Evolutionary conservation across 2,113 vertebrate species (phyloP).

Genomic region (Poeciliopsis turrubarensis): DNA sequence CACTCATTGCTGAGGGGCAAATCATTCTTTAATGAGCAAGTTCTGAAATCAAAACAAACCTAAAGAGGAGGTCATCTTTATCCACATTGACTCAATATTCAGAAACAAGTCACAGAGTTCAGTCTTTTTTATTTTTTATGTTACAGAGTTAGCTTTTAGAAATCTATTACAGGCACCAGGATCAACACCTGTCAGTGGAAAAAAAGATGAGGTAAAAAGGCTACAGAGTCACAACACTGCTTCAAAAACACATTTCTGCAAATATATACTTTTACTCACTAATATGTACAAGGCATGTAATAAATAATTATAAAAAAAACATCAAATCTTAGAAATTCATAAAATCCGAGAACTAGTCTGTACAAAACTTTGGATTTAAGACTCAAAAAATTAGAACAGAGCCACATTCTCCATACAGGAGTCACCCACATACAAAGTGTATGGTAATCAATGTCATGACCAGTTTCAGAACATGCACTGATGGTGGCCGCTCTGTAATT

Average conservation of each 20-base stretch:
- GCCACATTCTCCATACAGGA: conserved; percentile 64
- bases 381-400: conserved; percentile 67
- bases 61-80: too few species aligned
- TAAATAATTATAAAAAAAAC: conserved; percentile 94
- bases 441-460: conserved; percentile 32
- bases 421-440: conserved; percentile 52
- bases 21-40: too few species aligned
- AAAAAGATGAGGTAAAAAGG: conserved; percentile 85
- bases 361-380: conserved; percentile 91
- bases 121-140: conserved; percentile 75
- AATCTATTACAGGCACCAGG: conserved; percentile 81
- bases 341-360: conserved; percentile 80
- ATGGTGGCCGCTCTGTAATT: conserved; percentile 47
- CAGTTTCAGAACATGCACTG: conserved; percentile 35
- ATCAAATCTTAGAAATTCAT: conserved; percentile 82
- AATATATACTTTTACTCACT: conserved; percentile 90
- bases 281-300: conserved; percentile 92
- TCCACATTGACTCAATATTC: background rate
- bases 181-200: conserved; percentile 83
- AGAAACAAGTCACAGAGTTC: background rate
- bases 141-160: conserved; percentile 90
- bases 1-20: too few species aligned
- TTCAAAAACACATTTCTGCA: conserved; percentile 77
- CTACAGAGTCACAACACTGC: conserved; percentile 85
- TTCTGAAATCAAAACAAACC: too few species aligned